Base-by-base conservation (phyloP, 2,797 vertebrate species). In the Hippocampus kuda region DNA sequence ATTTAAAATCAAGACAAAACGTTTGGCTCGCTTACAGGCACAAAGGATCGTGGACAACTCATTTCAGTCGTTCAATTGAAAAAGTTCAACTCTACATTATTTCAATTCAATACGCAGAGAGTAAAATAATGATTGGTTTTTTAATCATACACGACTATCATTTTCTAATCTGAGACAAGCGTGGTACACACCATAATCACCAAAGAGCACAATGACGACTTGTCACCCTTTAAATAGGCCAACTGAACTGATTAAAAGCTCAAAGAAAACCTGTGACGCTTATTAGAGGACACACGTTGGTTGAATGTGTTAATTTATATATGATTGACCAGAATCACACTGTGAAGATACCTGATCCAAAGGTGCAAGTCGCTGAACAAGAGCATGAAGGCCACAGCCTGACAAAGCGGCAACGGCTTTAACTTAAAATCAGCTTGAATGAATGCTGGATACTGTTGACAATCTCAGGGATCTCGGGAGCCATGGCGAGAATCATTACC, bases 381-480 rank as follows among this genome's bases (percentile, higher is more conserved):
- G 5, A 94, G 83, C 1, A 87, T 89, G 76, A 92, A 93, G 18
- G 92, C 94, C 30, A 92, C 91, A 0, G 94, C 91, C 92, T 94
- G 68, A n/a, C 22, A 77, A 71, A 77, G 72, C 44, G 70, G 27
- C 68, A 54, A 61, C 6, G 7, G n/a, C 13, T 65, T 34, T 22
- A 34, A 27, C 11, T 16, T 13, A n/a, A 44, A 26, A 15, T 15
- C 42, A 65, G 8, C 22, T n/a, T 66, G 16, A 53, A 22, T 34
- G 26, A 66, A n/a, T 51, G 48, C 18, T 3, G 94, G 82, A 96
- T 94, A 54, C 94, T 93, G 0, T 94, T 96, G 62, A 95, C 91
- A 0, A 96, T 90, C 86, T 96, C 94, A 0, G 94, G 94, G 68
- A 96, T 92, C 85, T 96, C 94, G 0, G 94, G 93, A 60, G 94